These are phyloP conservation scores for Eustalomyia histrio DNA, from an alignment of 2,888 invertebrate genomes.

Conservation along the genomic window DNA sequence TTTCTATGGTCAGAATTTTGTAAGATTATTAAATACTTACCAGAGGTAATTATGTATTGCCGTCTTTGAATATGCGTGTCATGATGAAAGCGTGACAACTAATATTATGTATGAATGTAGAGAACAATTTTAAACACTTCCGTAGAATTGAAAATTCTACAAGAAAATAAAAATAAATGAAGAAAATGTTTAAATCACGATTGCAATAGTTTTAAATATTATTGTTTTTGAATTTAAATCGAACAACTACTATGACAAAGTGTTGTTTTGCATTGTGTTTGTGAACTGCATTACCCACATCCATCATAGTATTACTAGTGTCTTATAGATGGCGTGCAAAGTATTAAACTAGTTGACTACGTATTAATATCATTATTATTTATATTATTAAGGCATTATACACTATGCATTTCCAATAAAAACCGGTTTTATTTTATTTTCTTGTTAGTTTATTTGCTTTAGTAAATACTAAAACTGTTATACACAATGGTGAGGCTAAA, in stretches of 20 bases:
- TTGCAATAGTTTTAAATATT: too few relatives aligned
- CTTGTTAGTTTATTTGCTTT: too few relatives aligned
- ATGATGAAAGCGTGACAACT: slow-evolving; percentile 43
- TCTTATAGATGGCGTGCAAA: slow-evolving; percentile 13
- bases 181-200: neutral
- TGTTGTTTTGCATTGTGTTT: slow-evolving; percentile 3
- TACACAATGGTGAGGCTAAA: too few relatives aligned
- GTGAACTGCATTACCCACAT: slow-evolving; percentile 21
- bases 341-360: too few relatives aligned
- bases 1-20: slow-evolving; percentile 34
- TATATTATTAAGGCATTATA: too few relatives aligned
- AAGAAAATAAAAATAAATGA: too few relatives aligned
- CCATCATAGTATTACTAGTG: neutral
- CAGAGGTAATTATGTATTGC: slow-evolving; percentile 4
- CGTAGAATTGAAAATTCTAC: slow-evolving; percentile 2
- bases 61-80: slow-evolving; percentile 41
- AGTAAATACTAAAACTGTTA: too few relatives aligned
- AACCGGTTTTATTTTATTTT: too few relatives aligned
- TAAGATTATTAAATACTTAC: slow-evolving; percentile 49
- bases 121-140: neutral
- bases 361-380: too few relatives aligned
- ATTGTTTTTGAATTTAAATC: too few relatives aligned
- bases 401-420: too few relatives aligned
- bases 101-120: slow-evolving; percentile 32
- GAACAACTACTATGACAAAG: too few relatives aligned